Evolutionary conservation across 2,797 vertebrate genomes (phyloP).

Genomic region (Margarornis squamiger): DNA sequence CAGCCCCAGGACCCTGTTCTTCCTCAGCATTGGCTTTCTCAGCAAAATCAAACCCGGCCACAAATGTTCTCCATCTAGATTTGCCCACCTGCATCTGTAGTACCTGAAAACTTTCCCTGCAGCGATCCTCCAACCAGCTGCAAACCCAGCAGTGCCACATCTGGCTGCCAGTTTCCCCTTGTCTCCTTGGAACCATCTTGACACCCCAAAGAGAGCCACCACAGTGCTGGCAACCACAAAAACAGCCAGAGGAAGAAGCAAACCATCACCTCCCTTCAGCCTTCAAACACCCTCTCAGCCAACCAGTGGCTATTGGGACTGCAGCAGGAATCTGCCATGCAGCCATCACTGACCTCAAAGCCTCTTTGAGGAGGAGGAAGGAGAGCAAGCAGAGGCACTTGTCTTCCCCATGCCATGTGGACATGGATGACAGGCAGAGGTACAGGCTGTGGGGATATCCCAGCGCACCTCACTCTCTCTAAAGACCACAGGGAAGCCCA

Average conservation of each 20-base stretch:
- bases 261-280: not conserved
- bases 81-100: not conserved
- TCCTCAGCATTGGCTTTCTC: not conserved
- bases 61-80: not conserved
- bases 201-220: not conserved
- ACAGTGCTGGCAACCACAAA: not conserved
- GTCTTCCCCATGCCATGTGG: fast-evolving
- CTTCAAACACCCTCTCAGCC: not conserved
- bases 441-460: not conserved
- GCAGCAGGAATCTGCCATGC: not conserved
- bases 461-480: fast-evolving
- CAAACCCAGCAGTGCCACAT: not conserved
- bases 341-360: not conserved
- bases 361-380: not conserved
- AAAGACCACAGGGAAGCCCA: fast-evolving
- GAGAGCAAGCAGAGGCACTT: not conserved
- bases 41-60: not conserved
- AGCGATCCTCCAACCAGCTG: not conserved
- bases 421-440: not conserved
- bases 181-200: not conserved
- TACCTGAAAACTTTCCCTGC: not conserved
- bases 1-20: not conserved
- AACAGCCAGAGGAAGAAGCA: not conserved
- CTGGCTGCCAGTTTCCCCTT: not conserved
- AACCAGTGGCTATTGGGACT: not conserved